Evolutionary conservation across 2,113 vertebrate species (phyloP).

Genomic region (Colaptes auratus): DNA sequence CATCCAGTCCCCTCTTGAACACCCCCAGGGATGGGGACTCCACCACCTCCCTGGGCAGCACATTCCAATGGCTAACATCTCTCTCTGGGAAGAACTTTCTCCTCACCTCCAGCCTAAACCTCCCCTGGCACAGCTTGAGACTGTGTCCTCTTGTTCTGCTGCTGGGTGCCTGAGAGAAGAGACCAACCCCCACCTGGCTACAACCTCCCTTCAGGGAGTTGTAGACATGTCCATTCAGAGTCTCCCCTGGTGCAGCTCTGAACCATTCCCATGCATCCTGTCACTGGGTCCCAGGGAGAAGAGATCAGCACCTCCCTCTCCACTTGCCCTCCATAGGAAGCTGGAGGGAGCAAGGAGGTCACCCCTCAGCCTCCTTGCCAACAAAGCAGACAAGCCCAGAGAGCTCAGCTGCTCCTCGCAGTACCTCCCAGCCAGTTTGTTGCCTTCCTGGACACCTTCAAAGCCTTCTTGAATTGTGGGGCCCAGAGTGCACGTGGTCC

Average conservation of each 20-base stretch:
- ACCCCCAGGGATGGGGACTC: too few relatives aligned
- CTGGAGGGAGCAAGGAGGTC: neutral
- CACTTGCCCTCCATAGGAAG: neutral
- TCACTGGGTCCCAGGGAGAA: neutral
- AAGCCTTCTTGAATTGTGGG: neutral
- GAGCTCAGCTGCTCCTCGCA: rapidly evolving
- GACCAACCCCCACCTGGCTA: too few relatives aligned
- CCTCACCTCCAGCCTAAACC: too few relatives aligned
- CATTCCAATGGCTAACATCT: too few relatives aligned
- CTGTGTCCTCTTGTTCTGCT: too few relatives aligned
- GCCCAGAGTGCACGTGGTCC: neutral
- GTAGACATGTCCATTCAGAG: neutral
- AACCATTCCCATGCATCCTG: rapidly evolving
- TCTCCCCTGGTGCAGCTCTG: neutral
- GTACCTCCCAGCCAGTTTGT: neutral
- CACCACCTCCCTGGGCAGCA: too few relatives aligned
- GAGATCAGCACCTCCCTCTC: neutral
- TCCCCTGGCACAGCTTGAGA: too few relatives aligned
- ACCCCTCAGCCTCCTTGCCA: neutral
- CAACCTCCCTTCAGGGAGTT: too few relatives aligned
- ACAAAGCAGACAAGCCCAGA: neutral
- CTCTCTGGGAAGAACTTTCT: too few relatives aligned
- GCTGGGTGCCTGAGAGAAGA: too few relatives aligned
- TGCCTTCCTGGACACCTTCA: rapidly evolving
- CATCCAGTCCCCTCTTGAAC: too few relatives aligned